Conservation (phyloP, 2,113 vertebrate species). For the Diadophis punctatus region DNA sequence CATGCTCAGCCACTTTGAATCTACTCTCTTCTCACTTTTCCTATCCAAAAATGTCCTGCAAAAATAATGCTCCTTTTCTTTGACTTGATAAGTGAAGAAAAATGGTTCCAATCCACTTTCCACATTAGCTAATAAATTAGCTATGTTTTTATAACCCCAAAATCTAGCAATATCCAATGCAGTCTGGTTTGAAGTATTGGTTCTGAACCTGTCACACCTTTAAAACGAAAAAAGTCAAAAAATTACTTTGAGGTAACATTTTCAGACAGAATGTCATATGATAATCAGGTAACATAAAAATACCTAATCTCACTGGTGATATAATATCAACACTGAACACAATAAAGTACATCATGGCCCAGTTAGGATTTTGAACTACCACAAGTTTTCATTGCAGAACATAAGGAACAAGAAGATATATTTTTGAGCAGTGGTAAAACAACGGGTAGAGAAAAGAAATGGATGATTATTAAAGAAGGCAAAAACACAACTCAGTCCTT, state of each 20-base stretch:
- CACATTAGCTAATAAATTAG: conserved; percentile 68
- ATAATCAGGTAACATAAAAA: background rate
- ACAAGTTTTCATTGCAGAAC: background rate
- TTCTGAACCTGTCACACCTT: conserved; percentile 74
- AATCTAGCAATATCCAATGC: conserved; percentile 88
- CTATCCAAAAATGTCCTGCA: conserved; percentile 80
- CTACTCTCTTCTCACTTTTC: conserved; percentile 80
- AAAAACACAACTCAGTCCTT: background rate
- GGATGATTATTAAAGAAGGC: background rate
- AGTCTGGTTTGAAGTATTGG: conserved; percentile 85
- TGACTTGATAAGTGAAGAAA: conserved; percentile 52
- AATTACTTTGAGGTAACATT: background rate
- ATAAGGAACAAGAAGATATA: background rate
- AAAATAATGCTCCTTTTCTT: conserved; percentile 82
- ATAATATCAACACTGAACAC: background rate
- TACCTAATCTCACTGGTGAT: background rate
- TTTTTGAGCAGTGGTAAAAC: background rate
- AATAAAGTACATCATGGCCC: background rate
- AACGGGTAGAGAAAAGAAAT: background rate
- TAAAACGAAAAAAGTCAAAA: background rate
- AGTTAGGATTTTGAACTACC: background rate
- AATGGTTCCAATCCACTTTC: conserved; percentile 48
- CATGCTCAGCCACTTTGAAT: conserved; percentile 76
- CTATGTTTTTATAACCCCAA: conserved; percentile 89
- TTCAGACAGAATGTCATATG: background rate